Evolutionary conservation across 2,888 invertebrate genomes (phyloP).

Genomic region (Sympetrum striolatum): DNA sequence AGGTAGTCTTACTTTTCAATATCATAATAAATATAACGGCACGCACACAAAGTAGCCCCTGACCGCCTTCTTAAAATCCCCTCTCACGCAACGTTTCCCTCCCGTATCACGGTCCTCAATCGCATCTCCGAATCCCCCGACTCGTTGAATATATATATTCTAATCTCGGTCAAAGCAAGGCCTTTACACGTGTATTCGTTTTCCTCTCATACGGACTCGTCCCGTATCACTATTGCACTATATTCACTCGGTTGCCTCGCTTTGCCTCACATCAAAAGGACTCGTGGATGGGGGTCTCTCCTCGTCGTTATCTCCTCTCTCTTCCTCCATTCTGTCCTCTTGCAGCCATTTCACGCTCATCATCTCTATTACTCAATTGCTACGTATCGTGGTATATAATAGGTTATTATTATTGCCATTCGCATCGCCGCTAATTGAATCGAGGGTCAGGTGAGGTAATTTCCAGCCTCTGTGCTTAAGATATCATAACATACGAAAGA

Average conservation of each 20-base stretch:
- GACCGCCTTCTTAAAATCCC: not conserved
- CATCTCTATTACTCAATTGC: not conserved
- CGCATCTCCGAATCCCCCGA: not conserved
- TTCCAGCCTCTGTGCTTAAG: no score
- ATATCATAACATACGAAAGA: no score
- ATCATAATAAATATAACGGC: no score
- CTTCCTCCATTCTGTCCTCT: not conserved
- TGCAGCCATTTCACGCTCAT: not conserved
- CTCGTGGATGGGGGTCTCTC: not conserved
- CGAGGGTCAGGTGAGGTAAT: no score
- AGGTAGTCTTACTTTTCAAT: no score
- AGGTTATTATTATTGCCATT: no score
- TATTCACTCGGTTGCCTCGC: not conserved
- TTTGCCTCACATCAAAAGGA: not conserved
- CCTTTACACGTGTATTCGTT: not conserved
- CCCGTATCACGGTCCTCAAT: not conserved
- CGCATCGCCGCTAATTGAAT: no score
- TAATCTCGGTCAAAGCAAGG: not conserved
- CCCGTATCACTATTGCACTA: not conserved
- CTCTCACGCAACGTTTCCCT: not conserved
- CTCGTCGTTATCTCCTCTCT: not conserved
- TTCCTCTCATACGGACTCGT: not conserved
- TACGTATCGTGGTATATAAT: no score
- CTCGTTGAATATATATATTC: not conserved
- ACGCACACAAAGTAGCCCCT: not conserved